phyloP scores from a whole-genome alignment of 2,888 invertebrate species.

The Galerucella pusilla region DNA sequence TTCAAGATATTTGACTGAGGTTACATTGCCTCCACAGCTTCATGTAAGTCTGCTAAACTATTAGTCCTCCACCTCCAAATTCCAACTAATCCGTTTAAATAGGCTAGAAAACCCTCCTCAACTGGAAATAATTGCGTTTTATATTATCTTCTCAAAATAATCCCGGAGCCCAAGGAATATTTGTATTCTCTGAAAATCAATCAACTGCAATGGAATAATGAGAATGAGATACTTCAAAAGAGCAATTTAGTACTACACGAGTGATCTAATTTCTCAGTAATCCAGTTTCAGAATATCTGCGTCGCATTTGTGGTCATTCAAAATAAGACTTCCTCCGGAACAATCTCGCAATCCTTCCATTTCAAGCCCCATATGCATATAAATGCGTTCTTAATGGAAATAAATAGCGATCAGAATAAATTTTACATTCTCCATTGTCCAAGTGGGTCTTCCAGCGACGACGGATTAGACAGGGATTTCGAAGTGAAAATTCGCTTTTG shows the following conservation, averaged over 20 bases:
- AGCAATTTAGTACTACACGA: background rate
- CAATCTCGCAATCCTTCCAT: conserved; percentile 14
- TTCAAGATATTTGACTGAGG: no score
- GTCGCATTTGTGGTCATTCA: conserved; percentile 24
- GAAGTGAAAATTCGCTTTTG: conserved; percentile 60
- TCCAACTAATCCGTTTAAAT: no score
- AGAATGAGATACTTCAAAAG: background rate
- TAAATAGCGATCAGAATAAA: conserved; percentile 49
- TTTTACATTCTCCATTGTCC: conserved; percentile 45
- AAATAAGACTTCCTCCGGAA: conserved; percentile 16
- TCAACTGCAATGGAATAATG: background rate
- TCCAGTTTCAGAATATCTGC: conserved; percentile 18
- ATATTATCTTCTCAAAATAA: no score
- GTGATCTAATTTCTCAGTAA: conserved; percentile 20
- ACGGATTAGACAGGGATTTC: conserved; percentile 55
- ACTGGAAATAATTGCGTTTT: no score
- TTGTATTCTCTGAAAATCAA: no score
- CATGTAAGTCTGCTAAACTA: no score
- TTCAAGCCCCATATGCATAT: conserved; percentile 42
- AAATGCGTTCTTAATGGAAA: conserved; percentile 50
- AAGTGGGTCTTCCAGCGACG: conserved; percentile 34
- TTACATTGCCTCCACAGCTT: no score
- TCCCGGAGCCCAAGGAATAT: no score
- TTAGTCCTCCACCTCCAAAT: no score
- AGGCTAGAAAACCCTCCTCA: no score